phyloP scores from a whole-genome alignment of 1,140 invertebrate genomes.

The Probaryconus sp. region DNA sequence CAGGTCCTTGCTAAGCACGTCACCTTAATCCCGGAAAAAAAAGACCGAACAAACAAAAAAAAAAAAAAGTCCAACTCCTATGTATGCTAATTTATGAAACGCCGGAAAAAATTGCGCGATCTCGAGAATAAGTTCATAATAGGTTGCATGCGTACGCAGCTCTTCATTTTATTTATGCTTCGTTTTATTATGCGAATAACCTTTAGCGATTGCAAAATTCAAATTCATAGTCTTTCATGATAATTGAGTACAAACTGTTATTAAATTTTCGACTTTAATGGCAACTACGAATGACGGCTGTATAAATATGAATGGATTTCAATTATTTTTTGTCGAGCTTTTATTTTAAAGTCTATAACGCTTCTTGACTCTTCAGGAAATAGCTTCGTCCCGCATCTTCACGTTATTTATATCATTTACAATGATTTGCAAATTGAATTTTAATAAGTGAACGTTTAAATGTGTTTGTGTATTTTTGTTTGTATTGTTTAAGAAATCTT shows the following conservation, averaged over 20 bases:
- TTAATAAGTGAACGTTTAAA: too few species aligned
- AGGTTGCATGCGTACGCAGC: slow-evolving; percentile 5
- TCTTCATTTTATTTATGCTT: slow-evolving; percentile 21
- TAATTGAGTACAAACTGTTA: slow-evolving; percentile 48
- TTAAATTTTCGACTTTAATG: slow-evolving; percentile 49
- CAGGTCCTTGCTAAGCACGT: slow-evolving; percentile 20
- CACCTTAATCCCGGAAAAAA: slow-evolving; percentile 10
- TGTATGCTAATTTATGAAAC: slow-evolving; percentile 50
- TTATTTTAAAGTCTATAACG: background rate
- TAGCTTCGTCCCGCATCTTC: too few species aligned
- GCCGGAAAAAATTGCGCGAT: slow-evolving; percentile 25
- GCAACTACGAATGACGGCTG: slow-evolving; percentile 1
- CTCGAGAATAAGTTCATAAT: slow-evolving; percentile 15
- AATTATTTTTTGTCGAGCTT: slow-evolving; percentile 1
- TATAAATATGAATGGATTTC: background rate
- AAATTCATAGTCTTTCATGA: slow-evolving; percentile 44
- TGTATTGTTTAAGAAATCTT: too few species aligned
- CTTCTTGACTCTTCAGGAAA: too few species aligned
- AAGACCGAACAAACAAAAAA: slow-evolving; percentile 10
- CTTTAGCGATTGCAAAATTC: slow-evolving; percentile 42
- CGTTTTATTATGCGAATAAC: slow-evolving; percentile 35
- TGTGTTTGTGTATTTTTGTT: too few species aligned
- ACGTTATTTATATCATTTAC: too few species aligned
- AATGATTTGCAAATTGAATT: too few species aligned
- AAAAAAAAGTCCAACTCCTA: slow-evolving; percentile 19